These are phyloP conservation scores for Euspilapteryx auroguttella DNA, from an alignment of 2,888 invertebrate species.

Conservation along the genomic window DNA sequence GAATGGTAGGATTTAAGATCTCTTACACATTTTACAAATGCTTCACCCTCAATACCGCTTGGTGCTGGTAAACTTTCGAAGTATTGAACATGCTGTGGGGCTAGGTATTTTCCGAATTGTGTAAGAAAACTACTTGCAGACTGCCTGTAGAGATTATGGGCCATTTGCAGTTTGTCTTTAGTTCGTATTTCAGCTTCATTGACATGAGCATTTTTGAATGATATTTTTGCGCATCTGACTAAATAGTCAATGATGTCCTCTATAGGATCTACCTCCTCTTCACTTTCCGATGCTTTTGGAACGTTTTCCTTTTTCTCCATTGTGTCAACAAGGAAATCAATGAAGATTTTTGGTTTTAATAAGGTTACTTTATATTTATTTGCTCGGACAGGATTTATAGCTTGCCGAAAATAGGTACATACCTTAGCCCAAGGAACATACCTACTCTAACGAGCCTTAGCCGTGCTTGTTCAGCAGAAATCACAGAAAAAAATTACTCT, in stretches of 20 bases:
- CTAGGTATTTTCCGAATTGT: slow-evolving; percentile 75
- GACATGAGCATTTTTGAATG: slow-evolving; percentile 82
- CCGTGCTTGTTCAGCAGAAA: too few species aligned
- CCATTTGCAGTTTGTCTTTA: slow-evolving; percentile 71
- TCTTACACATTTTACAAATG: slow-evolving; percentile 65
- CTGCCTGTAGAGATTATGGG: slow-evolving; percentile 62
- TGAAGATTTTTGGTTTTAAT: too few species aligned
- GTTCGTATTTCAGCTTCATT: slow-evolving; percentile 73
- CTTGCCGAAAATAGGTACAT: too few species aligned
- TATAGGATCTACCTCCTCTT: slow-evolving; percentile 29
- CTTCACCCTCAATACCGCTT: slow-evolving; percentile 36
- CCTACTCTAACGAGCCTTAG: too few species aligned
- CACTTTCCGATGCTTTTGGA: slow-evolving; percentile 8
- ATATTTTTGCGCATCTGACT: slow-evolving; percentile 61
- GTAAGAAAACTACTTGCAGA: slow-evolving; percentile 73
- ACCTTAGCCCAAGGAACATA: too few species aligned
- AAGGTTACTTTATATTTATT: too few species aligned
- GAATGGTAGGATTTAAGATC: slow-evolving; percentile 63
- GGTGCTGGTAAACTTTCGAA: slow-evolving; percentile 51
- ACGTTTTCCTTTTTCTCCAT: too few species aligned
- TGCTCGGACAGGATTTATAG: too few species aligned
- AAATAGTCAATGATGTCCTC: slow-evolving; percentile 65
- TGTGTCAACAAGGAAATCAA: too few species aligned
- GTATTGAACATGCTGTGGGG: slow-evolving; percentile 67
- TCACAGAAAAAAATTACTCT: too few species aligned